Percentiles rank a stretch among this genome's conserved stretches.
These are phyloP conservation scores for Lepeophtheirus nordmannii DNA, from an alignment of 2,888 invertebrate species.

Conservation along the genomic window DNA sequence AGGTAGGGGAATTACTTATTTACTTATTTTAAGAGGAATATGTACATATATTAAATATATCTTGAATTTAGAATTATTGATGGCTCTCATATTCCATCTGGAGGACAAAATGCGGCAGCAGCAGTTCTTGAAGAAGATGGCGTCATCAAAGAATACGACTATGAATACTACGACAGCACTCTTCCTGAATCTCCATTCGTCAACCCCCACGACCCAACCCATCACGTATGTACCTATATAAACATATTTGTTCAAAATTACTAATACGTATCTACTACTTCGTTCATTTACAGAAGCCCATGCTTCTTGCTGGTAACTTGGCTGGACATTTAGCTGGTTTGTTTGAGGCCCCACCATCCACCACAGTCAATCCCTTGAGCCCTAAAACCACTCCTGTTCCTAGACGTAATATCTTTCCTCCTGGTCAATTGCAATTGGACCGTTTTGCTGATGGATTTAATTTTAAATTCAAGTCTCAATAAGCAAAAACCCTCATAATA, in stretches of 20 bases:
- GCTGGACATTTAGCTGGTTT: constrained; percentile 23
- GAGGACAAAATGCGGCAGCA: constrained; percentile 19
- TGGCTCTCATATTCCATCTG: constrained; percentile 23
- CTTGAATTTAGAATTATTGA: neutral
- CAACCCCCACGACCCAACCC: constrained; percentile 23
- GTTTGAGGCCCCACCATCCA: neutral
- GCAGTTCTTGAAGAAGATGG: constrained; percentile 8
- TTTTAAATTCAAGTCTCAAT: constrained; percentile 19
- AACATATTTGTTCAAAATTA: neutral
- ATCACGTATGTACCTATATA: constrained; percentile 20
- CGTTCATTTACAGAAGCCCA: constrained; percentile 1
- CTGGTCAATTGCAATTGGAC: constrained; percentile 14
- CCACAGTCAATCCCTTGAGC: neutral
- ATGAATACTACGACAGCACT: constrained; percentile 21
- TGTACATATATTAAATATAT: neutral
- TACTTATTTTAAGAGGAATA: neutral
- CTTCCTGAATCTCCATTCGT: constrained; percentile 22
- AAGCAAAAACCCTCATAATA: neutral
- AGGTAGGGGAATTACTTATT: neutral
- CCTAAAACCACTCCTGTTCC: neutral
- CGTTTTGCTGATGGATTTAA: constrained; percentile 21
- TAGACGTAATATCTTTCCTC: constrained; percentile 10
- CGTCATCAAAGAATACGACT: constrained; percentile 17
- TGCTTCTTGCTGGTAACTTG: constrained; percentile 22
- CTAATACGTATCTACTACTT: too few species aligned